Percentiles rank a stretch among this genome's conserved stretches.
These are phyloP conservation scores for Drosophila kokeensis DNA, from an alignment of 2,888 invertebrate species.

Conservation along the genomic window DNA sequence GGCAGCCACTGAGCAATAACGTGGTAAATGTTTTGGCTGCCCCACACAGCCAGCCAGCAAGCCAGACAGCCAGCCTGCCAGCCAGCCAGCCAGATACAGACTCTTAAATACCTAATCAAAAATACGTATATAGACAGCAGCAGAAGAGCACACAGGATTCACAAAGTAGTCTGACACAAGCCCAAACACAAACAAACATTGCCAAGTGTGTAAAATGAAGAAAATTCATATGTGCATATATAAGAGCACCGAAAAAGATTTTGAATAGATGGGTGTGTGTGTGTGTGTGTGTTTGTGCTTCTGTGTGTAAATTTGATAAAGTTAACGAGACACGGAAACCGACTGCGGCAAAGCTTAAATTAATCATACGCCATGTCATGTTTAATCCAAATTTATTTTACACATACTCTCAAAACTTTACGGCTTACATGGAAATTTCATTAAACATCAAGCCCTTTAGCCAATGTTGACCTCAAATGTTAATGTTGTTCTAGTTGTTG, in stretches of 20 bases:
- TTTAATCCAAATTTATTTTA: conserved; percentile 26
- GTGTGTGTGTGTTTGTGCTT: neutral
- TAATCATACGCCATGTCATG: conserved; percentile 70
- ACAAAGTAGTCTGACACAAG: neutral
- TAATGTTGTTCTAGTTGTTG: conserved; percentile 34
- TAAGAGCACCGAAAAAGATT: conserved; percentile 13
- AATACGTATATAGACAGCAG: conserved; percentile 70
- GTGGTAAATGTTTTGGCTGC: conserved; percentile 20
- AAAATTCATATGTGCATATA: conserved; percentile 37
- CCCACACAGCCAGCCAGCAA: conserved; percentile 12
- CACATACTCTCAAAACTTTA: conserved; percentile 15
- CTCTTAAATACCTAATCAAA: conserved; percentile 75
- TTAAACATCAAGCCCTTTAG: conserved; percentile 57
- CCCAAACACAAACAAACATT: conserved; percentile 31
- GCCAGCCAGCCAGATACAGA: conserved; percentile 14
- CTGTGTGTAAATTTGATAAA: conserved; percentile 42
- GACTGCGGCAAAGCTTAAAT: conserved; percentile 46
- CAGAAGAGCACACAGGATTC: conserved; percentile 14
- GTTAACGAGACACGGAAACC: conserved; percentile 53
- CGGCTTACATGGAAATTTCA: conserved; percentile 61
- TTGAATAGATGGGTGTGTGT: neutral
- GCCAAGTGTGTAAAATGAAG: conserved; percentile 24
- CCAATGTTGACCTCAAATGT: conserved; percentile 22
- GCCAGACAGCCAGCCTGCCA: conserved; percentile 6
- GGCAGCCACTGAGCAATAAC: conserved; percentile 15